These are phyloP conservation scores for Xestia sexstrigata DNA, from an alignment of 2,888 invertebrate species.

Conservation along the genomic window DNA sequence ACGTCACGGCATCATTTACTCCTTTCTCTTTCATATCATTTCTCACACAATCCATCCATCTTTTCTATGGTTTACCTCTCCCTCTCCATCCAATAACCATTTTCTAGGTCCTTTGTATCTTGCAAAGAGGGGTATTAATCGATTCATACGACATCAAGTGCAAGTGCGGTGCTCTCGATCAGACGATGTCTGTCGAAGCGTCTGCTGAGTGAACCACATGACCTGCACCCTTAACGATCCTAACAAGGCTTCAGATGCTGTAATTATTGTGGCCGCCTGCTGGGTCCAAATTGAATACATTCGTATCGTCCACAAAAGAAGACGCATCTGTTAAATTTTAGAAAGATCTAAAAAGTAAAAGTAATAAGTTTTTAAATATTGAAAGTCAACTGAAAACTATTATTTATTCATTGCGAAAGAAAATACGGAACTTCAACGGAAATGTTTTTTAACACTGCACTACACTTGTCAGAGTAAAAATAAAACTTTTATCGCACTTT, in stretches of 20 bases:
- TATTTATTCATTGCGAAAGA: background rate
- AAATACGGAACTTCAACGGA: constrained; percentile 28
- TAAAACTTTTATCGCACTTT: background rate
- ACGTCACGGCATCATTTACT: too few species aligned
- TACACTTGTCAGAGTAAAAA: background rate
- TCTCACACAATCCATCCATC: too few species aligned
- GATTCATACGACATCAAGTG: background rate
- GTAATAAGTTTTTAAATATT: background rate
- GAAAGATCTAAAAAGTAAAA: background rate
- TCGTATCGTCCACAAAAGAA: background rate
- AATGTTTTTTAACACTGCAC: constrained; percentile 23
- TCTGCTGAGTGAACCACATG: background rate
- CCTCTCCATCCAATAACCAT: too few species aligned
- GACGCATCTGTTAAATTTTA: background rate
- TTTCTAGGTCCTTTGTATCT: background rate
- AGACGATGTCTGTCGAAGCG: background rate
- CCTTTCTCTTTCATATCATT: too few species aligned
- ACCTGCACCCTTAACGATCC: background rate
- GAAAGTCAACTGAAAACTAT: too few species aligned
- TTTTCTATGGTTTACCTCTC: too few species aligned
- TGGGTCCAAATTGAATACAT: background rate
- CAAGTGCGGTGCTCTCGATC: background rate
- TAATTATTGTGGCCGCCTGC: background rate
- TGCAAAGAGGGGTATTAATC: background rate
- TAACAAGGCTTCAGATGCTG: background rate